These are phyloP conservation scores for Heliconius cydno DNA, from an alignment of 2,888 invertebrate species.

Conservation along the genomic window DNA sequence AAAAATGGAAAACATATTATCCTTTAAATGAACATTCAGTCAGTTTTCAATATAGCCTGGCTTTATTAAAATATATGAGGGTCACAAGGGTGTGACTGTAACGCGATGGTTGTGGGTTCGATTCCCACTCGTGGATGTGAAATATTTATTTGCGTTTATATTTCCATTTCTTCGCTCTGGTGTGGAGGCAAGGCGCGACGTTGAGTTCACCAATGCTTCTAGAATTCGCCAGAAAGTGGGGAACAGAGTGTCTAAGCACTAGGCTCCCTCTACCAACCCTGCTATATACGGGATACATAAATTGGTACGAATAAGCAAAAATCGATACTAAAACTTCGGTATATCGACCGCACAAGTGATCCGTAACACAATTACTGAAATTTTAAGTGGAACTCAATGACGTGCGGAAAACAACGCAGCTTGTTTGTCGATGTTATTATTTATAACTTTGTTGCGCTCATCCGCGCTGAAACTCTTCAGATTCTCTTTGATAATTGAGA, in stretches of 20 bases:
- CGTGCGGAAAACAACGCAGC: conserved; percentile 40
- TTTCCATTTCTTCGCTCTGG: too few species aligned
- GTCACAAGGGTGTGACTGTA: too few species aligned
- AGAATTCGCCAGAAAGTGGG: background rate
- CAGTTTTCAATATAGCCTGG: too few species aligned
- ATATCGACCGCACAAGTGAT: conserved; percentile 7
- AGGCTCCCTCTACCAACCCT: too few species aligned
- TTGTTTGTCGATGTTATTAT: conserved; percentile 39
- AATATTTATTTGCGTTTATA: too few species aligned
- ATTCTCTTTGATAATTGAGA: background rate
- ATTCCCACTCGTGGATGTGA: background rate
- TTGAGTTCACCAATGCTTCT: background rate
- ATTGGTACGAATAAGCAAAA: background rate
- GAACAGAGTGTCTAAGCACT: too few species aligned
- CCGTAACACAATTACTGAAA: conserved; percentile 40
- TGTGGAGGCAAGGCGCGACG: background rate
- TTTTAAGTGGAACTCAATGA: conserved; percentile 45
- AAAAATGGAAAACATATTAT: background rate
- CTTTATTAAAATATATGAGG: too few species aligned
- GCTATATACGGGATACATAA: background rate
- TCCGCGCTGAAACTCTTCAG: background rate
- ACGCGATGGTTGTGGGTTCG: background rate
- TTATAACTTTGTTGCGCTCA: conserved; percentile 20
- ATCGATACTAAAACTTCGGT: background rate
- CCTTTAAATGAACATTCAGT: background rate